phyloP scores from a whole-genome alignment of 2,113 vertebrate genomes.

The Aptenodytes forsteri region DNA sequence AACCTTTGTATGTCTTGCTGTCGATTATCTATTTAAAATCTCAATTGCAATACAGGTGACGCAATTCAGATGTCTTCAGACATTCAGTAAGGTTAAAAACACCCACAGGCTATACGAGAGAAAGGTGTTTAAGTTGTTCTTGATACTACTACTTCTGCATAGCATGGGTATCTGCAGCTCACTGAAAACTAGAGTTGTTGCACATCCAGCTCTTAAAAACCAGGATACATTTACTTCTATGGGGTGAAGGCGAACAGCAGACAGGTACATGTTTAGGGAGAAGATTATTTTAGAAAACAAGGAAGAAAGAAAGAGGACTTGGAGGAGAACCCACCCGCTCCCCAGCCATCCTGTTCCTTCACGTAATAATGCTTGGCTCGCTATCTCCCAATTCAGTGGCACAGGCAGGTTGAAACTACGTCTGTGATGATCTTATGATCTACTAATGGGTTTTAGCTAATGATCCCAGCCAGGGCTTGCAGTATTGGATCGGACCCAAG shows the following conservation, averaged over 20 bases:
- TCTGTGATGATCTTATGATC: neutral
- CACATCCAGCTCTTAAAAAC: neutral
- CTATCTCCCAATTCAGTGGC: neutral
- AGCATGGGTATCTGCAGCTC: neutral
- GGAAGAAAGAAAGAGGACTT: neutral
- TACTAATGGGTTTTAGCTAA: neutral
- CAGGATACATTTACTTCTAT: neutral
- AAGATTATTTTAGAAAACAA: neutral
- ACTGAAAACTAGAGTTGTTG: neutral
- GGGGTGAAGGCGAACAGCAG: neutral
- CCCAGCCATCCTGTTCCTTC: neutral
- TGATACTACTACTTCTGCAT: neutral
- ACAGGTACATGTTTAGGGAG: neutral
- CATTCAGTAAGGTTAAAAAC: neutral
- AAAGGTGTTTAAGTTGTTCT: neutral
- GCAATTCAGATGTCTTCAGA: neutral
- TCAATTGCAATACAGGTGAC: neutral
- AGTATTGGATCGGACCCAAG: neutral
- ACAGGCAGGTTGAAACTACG: neutral
- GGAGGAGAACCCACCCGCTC: neutral
- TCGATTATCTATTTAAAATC: neutral
- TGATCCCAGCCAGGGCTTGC: neutral
- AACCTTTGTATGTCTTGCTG: neutral
- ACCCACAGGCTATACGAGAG: neutral
- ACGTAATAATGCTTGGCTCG: rapidly evolving